Evolutionary conservation across 2,888 invertebrate genomes (phyloP).

Genomic region (Lasius platythorax): DNA sequence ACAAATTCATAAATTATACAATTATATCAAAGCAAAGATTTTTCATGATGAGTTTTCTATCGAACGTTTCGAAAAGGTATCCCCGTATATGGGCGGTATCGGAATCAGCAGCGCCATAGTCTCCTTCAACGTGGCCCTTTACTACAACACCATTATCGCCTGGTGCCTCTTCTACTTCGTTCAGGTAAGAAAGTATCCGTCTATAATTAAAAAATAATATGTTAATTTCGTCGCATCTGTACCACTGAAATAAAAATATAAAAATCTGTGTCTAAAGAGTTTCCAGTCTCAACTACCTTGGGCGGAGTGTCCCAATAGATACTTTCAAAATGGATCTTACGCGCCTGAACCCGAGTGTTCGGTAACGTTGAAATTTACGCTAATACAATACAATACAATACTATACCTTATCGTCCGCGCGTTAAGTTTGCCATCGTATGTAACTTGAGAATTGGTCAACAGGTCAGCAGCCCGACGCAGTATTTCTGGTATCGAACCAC

Average conservation of each 20-base stretch:
- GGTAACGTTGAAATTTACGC: slow-evolving; percentile 86
- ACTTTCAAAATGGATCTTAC: slow-evolving; percentile 93
- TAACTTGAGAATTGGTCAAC: slow-evolving; percentile 65
- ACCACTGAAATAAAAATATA: background rate
- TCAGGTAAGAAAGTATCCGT: slow-evolving; percentile 86
- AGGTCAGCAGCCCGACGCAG: slow-evolving; percentile 96
- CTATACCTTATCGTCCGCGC: background rate
- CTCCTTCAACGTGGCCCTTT: slow-evolving; percentile 97
- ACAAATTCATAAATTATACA: background rate
- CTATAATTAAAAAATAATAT: background rate
- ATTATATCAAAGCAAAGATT: background rate
- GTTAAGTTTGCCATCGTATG: background rate
- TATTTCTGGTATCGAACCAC: slow-evolving; percentile 98
- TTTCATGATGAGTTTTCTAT: background rate
- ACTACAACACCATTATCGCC: slow-evolving; percentile 99
- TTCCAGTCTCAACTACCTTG: slow-evolving; percentile 97
- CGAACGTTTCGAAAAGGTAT: slow-evolving; percentile 86
- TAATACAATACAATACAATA: background rate
- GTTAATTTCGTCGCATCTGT: background rate
- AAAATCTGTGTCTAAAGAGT: slow-evolving; percentile 87
- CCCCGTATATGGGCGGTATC: slow-evolving; percentile 95
- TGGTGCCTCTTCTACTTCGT: slow-evolving; percentile 99
- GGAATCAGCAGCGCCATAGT: slow-evolving; percentile 98
- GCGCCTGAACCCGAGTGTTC: slow-evolving; percentile 93
- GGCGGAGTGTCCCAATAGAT: slow-evolving; percentile 95